These are phyloP conservation scores for Synanthedon andrenaeformis DNA, from an alignment of 2,888 invertebrate species.

Conservation along the genomic window DNA sequence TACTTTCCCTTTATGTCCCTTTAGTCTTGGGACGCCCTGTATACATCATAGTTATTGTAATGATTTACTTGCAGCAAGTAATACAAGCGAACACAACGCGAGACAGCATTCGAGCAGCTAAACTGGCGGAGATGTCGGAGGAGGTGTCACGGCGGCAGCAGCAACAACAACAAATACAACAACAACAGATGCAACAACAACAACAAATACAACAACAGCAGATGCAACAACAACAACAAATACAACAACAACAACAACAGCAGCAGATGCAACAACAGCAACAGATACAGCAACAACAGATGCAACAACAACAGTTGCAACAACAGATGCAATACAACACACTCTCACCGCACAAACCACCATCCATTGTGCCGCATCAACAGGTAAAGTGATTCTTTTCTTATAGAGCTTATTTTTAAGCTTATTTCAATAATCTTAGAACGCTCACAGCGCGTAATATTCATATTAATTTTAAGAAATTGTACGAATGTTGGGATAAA, in stretches of 20 bases:
- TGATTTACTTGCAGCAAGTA: slow-evolving; percentile 10
- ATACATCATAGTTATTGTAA: too few species aligned
- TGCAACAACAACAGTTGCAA: slow-evolving; percentile 45
- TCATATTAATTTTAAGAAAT: too few species aligned
- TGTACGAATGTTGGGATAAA: too few species aligned
- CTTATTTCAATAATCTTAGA: too few species aligned
- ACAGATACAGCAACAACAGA: slow-evolving; percentile 44
- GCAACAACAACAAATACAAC: slow-evolving; percentile 33
- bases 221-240: slow-evolving; percentile 70
- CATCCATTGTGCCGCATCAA: neutral
- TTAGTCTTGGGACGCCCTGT: too few species aligned
- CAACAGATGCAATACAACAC: neutral
- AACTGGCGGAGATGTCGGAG: slow-evolving; percentile 85
- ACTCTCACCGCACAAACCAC: neutral
- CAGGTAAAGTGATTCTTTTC: neutral
- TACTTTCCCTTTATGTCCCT: too few species aligned
- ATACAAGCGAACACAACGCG: slow-evolving; percentile 30
- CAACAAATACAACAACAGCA: slow-evolving; percentile 53
- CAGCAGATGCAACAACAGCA: slow-evolving; percentile 30
- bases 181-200: slow-evolving; percentile 1
- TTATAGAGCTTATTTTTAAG: too few species aligned
- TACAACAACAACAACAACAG: slow-evolving; percentile 70
- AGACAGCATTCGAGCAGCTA: slow-evolving; percentile 62
- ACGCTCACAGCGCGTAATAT: too few species aligned
- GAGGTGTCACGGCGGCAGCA: slow-evolving; percentile 76